Base-by-base conservation (phyloP, 2,113 vertebrate genomes). In the Petrocephalus microphthalmus region DNA sequence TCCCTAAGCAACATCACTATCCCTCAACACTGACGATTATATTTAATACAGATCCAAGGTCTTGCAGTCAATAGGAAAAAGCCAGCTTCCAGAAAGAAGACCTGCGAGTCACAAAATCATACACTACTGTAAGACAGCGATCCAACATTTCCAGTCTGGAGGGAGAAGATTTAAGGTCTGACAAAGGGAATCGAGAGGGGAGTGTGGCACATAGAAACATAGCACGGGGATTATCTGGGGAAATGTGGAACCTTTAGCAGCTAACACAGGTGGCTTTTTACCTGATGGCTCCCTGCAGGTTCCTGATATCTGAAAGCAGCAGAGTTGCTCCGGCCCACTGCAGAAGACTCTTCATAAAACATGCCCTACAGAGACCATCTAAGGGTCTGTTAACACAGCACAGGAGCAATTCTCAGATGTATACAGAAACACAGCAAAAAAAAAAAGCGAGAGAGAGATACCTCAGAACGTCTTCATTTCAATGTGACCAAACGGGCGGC, bases 121-220 rank as follows among this genome's bases (percentile, higher is more conserved):
- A 85, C 52, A 56, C 25, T 33, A 17, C n/a, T 53, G 17, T 19
- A 85, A 19, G 25, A 56, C 4, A 37, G 7, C 22, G n/a, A 17
- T 52, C 83, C 83, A 25, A 53, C 22, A 45, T 84, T 84, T 53
- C 86, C 13, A 51, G 29, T 71, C 60, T 37, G 64, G 33, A 51
- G 13, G 47, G 57, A 87, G 33, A 51, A 67, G 86, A 71, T 87
- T 67, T 71, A 67, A 71, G 19, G 49, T 86, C 60, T 51, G 60
- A 47, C 45, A 51, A 87, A 87, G 25, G 7, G 22, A 57, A 7
- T 2, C 3, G 13, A 33, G 13, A 45, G 49, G 7, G 0, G n/a
- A 71, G 45, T 49, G 0, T 15, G 42, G 45, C 20, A 25, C 42
- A 71, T 15, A 86, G 8, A 60, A 54, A 85, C 54, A 47, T 2